Evolutionary conservation across 2,113 vertebrate species (phyloP).

Genomic region (Gnathonemus longibarbis): DNA sequence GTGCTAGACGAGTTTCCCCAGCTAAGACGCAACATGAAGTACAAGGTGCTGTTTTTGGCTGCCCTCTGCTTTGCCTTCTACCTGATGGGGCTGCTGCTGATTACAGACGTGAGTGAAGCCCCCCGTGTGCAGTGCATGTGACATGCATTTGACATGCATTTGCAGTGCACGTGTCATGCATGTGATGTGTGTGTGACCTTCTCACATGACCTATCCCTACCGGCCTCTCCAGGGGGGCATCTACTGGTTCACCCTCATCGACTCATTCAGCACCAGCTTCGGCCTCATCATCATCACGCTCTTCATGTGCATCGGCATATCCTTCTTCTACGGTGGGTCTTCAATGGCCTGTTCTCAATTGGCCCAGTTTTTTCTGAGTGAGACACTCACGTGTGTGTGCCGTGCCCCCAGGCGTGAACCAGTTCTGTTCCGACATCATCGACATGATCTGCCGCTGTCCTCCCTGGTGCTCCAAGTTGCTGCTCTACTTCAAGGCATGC

Average conservation of each 20-base stretch:
- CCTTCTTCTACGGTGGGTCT: conserved; percentile 68
- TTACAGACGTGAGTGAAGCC: conserved; percentile 58
- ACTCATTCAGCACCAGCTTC: conserved; percentile 74
- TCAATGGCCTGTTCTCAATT: neutral
- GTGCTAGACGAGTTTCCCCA: conserved; percentile 68
- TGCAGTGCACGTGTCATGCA: neutral
- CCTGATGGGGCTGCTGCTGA: conserved; percentile 64
- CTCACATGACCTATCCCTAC: conserved; percentile 5
- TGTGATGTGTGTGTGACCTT: neutral
- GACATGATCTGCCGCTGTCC: conserved; percentile 68
- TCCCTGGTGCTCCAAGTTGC: conserved; percentile 63
- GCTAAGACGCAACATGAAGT: conserved; percentile 52
- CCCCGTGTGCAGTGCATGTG: neutral
- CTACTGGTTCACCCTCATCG: conserved; percentile 77
- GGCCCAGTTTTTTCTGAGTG: neutral
- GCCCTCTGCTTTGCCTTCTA: conserved; percentile 63
- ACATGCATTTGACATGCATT: neutral
- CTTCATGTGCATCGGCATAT: conserved; percentile 74
- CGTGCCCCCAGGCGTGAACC: conserved; percentile 58
- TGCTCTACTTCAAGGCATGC: conserved; percentile 70
- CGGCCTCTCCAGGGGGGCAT: conserved; percentile 63
- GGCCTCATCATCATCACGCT: conserved; percentile 76
- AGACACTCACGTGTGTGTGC: neutral
- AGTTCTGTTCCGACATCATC: conserved; percentile 69
- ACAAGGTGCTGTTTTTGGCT: conserved; percentile 64